Conservation (phyloP, 2,113 vertebrate genomes). For the Oreocharis arfaki region DNA sequence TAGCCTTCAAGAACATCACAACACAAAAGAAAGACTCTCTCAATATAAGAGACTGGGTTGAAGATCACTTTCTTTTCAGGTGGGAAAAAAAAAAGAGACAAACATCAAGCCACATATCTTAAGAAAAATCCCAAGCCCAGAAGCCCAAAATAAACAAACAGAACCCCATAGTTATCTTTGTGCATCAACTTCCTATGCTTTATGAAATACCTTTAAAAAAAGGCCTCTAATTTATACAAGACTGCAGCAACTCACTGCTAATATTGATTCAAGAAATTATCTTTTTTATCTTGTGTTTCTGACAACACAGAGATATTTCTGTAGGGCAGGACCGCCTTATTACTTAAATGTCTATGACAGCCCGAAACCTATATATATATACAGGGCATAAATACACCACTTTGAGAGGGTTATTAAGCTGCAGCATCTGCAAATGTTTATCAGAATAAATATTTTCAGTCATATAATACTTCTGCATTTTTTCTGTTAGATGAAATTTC, state of each 20-base stretch:
- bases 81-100: not conserved
- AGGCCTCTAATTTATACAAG: not conserved
- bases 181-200: not conserved
- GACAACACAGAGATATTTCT: not conserved
- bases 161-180: not conserved
- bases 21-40: not conserved
- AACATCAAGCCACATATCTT: not conserved
- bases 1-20: not conserved
- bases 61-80: not conserved
- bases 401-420: not conserved
- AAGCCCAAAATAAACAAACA: not conserved
- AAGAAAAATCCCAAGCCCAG: not conserved
- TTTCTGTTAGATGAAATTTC: constrained; percentile 51
- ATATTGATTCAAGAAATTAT: not conserved
- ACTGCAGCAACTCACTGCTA: not conserved
- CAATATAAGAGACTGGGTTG: not conserved
- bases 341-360: not conserved
- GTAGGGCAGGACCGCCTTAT: not conserved
- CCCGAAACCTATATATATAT: not conserved
- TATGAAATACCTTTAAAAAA: not conserved
- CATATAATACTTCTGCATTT: constrained; percentile 10
- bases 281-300: not conserved
- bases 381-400: not conserved
- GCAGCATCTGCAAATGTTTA: constrained; percentile 16
- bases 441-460: constrained; percentile 29